A percentile compares a stretch with the other conserved stretches of the same genome.
Conservation (phyloP, 2,797 vertebrate species). For the Enteromius argenteus region DNA sequence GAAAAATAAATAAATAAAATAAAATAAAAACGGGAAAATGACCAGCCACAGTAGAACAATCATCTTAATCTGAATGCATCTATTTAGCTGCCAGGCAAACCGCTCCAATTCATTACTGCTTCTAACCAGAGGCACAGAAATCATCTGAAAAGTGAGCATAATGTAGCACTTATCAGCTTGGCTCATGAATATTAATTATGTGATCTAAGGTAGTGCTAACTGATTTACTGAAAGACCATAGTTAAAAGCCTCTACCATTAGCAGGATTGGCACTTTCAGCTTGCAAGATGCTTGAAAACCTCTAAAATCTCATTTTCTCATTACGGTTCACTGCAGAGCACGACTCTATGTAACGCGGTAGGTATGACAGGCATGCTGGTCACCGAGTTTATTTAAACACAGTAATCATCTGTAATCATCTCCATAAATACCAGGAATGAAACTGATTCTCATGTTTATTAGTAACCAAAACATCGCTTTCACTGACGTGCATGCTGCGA, state of each 20-base stretch:
- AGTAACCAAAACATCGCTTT: conserved; percentile 3
- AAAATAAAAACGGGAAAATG: not conserved
- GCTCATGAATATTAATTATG: conserved; percentile 29
- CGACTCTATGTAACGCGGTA: not conserved
- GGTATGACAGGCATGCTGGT: conserved; percentile 17
- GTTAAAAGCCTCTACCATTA: not conserved
- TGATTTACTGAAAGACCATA: conserved; percentile 8
- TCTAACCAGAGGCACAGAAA: conserved; percentile 1
- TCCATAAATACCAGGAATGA: conserved; percentile 20
- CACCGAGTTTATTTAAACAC: conserved; percentile 28
- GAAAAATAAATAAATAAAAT: not conserved
- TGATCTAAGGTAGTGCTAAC: not conserved
- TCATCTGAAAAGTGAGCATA: not conserved
- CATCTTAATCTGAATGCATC: conserved; percentile 20
- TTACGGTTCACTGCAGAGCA: not conserved
- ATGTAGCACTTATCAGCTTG: not conserved
- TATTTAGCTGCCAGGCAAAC: not conserved
- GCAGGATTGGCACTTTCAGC: not conserved
- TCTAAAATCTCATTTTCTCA: not conserved
- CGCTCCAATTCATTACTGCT: not conserved
- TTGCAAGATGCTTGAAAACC: not conserved
- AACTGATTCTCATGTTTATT: conserved; percentile 6
- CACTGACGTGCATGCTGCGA: not conserved
- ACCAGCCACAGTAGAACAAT: not conserved
- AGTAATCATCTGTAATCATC: not conserved